Evolutionary conservation across 2,113 vertebrate species (phyloP), one percentile per base, ranked within the genome.

Genomic region (Todiramphus saurophagus): DNA sequence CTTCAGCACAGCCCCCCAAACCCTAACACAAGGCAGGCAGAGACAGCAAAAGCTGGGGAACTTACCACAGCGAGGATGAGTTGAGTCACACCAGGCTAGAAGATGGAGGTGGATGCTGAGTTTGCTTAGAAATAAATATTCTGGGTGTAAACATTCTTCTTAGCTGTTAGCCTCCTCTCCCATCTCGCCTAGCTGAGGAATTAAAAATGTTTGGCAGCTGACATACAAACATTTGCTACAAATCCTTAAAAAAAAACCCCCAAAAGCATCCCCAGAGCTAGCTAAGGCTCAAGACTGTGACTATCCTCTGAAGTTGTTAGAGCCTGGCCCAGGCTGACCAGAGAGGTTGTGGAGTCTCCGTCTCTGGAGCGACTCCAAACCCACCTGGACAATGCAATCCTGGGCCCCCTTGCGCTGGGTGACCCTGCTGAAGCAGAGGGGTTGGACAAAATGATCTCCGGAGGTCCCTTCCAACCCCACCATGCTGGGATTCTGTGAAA

Each of bases 1-100:
- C 53, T 78, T 55, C 19, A 46, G n/a, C 5, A 6, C 67, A 78
- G 28, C 5, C 10, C 15, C 69, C 28, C 33, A 58, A 64, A 5
- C 13, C n/a, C 48, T 1, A 2, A 7, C 35, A 16, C 5, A 41
- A n/a, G 15, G 51, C 35, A 67, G n/a, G 19, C 55, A 59, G 12
- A 86, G n/a, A 33, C 8, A 64, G 51, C 7, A 80, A 75, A 50
- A 77, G 14, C n/a, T 27, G n/a, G 7, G 31, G 28, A 60, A 88
- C 68, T 86, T 74, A 77, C 59, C 4, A 1, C 0, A 0, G 6
- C 2, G 46, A 66, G 78, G 59, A 33, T 1, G 11, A 35, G 16
- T 63, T 88, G 35, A 10, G 69, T 44, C 58, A 68, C 87, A 66
- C 18, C 60, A 9, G 28, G 46, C 20, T 63, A 24, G 68, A 64